Conservation (phyloP, 1,140 invertebrate species). For the Pteromalus puparum region DNA sequence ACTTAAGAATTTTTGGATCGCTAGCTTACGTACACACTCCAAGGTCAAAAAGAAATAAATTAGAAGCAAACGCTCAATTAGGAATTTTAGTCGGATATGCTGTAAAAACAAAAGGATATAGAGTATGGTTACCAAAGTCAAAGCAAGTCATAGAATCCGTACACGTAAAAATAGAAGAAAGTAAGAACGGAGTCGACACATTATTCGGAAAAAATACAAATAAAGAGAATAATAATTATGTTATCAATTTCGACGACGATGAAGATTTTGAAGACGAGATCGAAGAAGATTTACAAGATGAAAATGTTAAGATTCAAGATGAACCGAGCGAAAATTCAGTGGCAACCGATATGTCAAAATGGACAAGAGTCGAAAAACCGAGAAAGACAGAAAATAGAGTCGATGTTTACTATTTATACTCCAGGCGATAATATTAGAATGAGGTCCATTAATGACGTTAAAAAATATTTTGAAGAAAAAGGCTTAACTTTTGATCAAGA, state of each 20-base stretch:
- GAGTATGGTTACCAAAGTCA: constrained; percentile 27
- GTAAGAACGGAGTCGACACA: constrained; percentile 9
- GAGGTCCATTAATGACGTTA: background rate
- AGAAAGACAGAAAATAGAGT: constrained; percentile 18
- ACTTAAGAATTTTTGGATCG: constrained; percentile 43
- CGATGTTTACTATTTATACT: constrained; percentile 24
- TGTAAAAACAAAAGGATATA: constrained; percentile 21
- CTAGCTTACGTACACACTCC: constrained; percentile 38
- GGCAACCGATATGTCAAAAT: background rate
- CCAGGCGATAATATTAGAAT: constrained; percentile 11
- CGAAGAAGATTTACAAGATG: background rate
- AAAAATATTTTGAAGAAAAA: background rate
- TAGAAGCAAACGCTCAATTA: constrained; percentile 20
- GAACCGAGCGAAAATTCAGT: background rate
- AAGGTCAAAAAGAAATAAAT: constrained; percentile 29
- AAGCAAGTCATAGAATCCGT: constrained; percentile 5
- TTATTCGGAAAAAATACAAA: background rate
- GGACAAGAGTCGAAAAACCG: constrained; percentile 28
- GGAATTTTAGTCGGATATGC: constrained; percentile 38
- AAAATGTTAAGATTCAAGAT: background rate
- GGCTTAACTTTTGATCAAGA: background rate
- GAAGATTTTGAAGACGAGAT: background rate
- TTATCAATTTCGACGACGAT: background rate
- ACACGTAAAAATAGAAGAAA: constrained; percentile 37
- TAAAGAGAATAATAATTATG: background rate